Conservation (phyloP, 2,888 invertebrate species). For the Hemithea aestivaria region DNA sequence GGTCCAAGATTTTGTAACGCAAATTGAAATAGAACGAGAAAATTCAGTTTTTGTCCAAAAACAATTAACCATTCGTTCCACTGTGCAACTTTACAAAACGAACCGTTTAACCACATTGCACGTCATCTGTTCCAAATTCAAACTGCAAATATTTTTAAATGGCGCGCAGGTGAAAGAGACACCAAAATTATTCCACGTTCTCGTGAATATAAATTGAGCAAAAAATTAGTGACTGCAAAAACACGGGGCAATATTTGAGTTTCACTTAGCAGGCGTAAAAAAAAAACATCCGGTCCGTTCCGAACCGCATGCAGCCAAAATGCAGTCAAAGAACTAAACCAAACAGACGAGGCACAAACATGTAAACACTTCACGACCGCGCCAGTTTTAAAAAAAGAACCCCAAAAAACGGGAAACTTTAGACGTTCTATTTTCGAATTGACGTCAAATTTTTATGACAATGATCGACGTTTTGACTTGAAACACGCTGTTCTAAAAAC, state of each 20-base stretch:
- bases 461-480: constrained; percentile 12
- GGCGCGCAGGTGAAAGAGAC: constrained; percentile 4
- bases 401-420: constrained; percentile 16
- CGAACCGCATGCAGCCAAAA: constrained; percentile 59
- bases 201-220: constrained; percentile 27
- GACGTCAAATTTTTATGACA: constrained; percentile 11
- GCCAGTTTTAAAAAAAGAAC: constrained; percentile 14
- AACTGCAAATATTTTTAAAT: constrained; percentile 4
- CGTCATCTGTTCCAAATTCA: constrained; percentile 7
- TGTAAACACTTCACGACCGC: constrained; percentile 55
- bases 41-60: constrained; percentile 35
- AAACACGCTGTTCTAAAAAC: not conserved
- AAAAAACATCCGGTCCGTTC: constrained; percentile 49
- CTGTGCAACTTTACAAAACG: constrained; percentile 23
- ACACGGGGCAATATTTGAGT: constrained; percentile 52
- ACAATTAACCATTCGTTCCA: constrained; percentile 26
- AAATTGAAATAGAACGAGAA: no score
- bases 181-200: constrained; percentile 23
- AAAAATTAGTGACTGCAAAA: constrained; percentile 35
- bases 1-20: constrained; percentile 31
- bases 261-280: constrained; percentile 60
- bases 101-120: not conserved
- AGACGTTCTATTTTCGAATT: constrained; percentile 15
- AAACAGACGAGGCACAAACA: constrained; percentile 58
- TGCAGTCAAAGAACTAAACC: constrained; percentile 60